A percentile compares a stretch with the other conserved stretches of the same genome.
phyloP scores from a whole-genome alignment of 2,888 invertebrate species.

The Allophyes oxyacanthae region DNA sequence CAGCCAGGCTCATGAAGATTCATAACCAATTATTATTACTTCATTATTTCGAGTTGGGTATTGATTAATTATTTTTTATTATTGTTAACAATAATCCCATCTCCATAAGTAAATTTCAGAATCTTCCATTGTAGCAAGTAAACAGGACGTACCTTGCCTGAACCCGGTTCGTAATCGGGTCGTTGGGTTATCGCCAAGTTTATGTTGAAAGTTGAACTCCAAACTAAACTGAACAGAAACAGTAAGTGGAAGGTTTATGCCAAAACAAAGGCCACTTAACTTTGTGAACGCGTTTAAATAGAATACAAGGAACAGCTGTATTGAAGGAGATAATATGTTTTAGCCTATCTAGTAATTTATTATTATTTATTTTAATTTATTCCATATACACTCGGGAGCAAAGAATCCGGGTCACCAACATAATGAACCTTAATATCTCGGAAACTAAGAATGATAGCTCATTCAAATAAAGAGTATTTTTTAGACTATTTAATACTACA shows the following conservation, averaged over 20 bases:
- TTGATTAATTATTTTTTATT: too few relatives aligned
- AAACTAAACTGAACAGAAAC: conserved; percentile 41
- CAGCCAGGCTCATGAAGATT: too few relatives aligned
- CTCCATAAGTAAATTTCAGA: conserved; percentile 6
- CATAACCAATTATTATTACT: too few relatives aligned
- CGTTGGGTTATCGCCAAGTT: conserved; percentile 45
- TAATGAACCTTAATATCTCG: too few relatives aligned
- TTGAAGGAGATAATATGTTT: neutral
- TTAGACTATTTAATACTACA: too few relatives aligned
- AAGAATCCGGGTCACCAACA: too few relatives aligned
- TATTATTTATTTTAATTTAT: too few relatives aligned
- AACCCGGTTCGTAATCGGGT: conserved; percentile 30
- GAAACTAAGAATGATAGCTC: too few relatives aligned
- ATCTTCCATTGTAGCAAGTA: conserved; percentile 10
- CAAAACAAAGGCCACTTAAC: conserved; percentile 45
- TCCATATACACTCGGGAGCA: too few relatives aligned
- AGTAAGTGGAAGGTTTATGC: conserved; percentile 41
- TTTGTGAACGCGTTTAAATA: conserved; percentile 9
- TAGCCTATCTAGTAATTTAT: too few relatives aligned
- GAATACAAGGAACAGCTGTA: neutral
- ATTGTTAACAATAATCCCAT: conserved; percentile 2
- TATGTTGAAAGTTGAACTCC: conserved; percentile 19
- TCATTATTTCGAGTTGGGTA: too few relatives aligned
- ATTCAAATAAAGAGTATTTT: too few relatives aligned
- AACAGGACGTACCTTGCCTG: conserved; percentile 19